Conservation (phyloP, 2,888 invertebrate species). For the Rhamphomyia laevipes region DNA sequence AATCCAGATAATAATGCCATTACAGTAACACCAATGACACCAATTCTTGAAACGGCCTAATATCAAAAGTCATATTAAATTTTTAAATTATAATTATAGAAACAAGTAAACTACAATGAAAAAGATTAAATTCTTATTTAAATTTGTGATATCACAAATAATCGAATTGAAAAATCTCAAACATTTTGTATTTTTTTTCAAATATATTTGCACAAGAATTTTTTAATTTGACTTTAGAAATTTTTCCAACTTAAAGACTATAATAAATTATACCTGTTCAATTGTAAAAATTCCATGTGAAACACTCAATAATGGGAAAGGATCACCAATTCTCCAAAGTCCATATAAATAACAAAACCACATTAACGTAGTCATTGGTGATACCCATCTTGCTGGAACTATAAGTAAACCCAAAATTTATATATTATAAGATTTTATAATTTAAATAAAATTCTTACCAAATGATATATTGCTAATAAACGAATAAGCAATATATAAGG, state of each 20-base stretch:
- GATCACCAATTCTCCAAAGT: constrained; percentile 99
- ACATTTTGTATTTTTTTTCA: neutral
- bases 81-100: neutral
- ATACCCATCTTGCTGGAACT: constrained; percentile 67
- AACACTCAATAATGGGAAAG: constrained; percentile 92
- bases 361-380: constrained; percentile 65
- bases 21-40: constrained; percentile 97
- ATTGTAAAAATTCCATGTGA: constrained; percentile 74
- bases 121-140: too few relatives aligned
- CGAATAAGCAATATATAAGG: constrained; percentile 93
- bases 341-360: constrained; percentile 90
- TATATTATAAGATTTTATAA: neutral
- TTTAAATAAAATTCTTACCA: constrained; percentile 44
- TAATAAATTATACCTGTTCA: constrained; percentile 22
- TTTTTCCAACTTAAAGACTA: neutral
- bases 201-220: too few relatives aligned
- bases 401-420: neutral
- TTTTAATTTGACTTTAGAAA: neutral
- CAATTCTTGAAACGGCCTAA: constrained; percentile 89
- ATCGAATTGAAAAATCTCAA: too few relatives aligned
- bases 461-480: constrained; percentile 79
- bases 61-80: neutral
- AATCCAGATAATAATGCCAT: constrained; percentile 99
- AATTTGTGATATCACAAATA: too few relatives aligned
- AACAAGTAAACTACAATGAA: too few relatives aligned